Conservation (phyloP, 2,888 invertebrate species). For the Junonia oenone region DNA sequence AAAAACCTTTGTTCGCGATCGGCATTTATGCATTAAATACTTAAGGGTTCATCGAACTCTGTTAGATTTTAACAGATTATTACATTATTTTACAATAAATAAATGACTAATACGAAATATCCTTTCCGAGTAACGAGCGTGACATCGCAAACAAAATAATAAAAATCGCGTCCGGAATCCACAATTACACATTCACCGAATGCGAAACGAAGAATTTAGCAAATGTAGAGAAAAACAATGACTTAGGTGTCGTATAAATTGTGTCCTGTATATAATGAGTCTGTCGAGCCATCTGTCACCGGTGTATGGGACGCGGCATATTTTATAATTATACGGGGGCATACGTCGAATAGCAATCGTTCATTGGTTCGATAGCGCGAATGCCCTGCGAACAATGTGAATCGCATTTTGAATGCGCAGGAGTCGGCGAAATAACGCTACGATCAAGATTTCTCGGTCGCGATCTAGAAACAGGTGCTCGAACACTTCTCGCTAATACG, state of each 20-base stretch:
- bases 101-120: slow-evolving; percentile 69
- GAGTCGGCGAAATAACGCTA: slow-evolving; percentile 38
- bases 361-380: slow-evolving; percentile 52
- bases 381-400: slow-evolving; percentile 55
- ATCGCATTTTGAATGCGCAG: slow-evolving; percentile 53
- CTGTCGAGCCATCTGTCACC: slow-evolving; percentile 60
- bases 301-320: slow-evolving; percentile 48
- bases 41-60: slow-evolving; percentile 35
- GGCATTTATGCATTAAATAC: slow-evolving; percentile 31
- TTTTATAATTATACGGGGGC: slow-evolving; percentile 63
- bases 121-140: slow-evolving; percentile 66
- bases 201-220: slow-evolving; percentile 46
- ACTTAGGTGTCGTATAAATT: slow-evolving; percentile 63
- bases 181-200: slow-evolving; percentile 48
- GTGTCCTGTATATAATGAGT: slow-evolving; percentile 49
- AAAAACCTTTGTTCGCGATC: slow-evolving; percentile 32
- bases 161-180: slow-evolving; percentile 56
- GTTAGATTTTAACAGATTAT: slow-evolving; percentile 44
- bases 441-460: slow-evolving; percentile 64
- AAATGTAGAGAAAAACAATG: slow-evolving; percentile 67
- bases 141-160: slow-evolving; percentile 65
- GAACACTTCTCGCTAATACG: slow-evolving; percentile 31
- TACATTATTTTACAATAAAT: slow-evolving; percentile 43
- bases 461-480: slow-evolving; percentile 70
- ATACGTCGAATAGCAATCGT: slow-evolving; percentile 57